A percentile compares a stretch with the other conserved stretches of the same genome.
phyloP scores from a whole-genome alignment of 2,113 vertebrate genomes.

The Gnathonemus echidnorhynchus region DNA sequence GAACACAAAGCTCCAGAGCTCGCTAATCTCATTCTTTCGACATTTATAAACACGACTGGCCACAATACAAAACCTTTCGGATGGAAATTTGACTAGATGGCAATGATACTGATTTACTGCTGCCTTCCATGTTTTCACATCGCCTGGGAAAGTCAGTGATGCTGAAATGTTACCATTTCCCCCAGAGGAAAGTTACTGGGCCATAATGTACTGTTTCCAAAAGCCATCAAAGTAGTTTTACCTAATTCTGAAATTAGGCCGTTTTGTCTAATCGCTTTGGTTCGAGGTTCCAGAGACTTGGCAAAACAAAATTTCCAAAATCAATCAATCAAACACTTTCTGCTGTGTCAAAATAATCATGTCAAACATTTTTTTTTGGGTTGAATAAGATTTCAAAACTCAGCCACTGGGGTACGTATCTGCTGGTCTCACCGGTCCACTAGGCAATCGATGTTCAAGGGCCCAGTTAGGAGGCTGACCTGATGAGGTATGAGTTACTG shows the following conservation, averaged over 20 bases:
- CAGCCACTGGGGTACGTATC: background rate
- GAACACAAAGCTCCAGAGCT: background rate
- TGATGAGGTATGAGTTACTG: background rate
- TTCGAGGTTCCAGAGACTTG: background rate
- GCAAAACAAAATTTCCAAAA: background rate
- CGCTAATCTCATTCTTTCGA: background rate
- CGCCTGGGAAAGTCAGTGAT: background rate
- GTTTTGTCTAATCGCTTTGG: background rate
- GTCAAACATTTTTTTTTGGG: background rate
- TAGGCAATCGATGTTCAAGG: background rate
- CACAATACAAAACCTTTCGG: background rate
- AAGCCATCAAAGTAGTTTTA: background rate
- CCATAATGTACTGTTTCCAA: background rate
- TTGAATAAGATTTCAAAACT: background rate
- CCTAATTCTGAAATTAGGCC: background rate
- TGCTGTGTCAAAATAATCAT: background rate
- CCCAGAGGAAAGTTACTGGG: background rate
- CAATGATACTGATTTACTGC: background rate
- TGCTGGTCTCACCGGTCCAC: background rate
- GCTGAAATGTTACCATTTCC: background rate
- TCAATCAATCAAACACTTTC: background rate
- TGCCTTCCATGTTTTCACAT: background rate
- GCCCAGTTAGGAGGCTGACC: background rate
- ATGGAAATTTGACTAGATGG: background rate
- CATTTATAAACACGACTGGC: background rate